Percentiles rank a stretch among this genome's conserved stretches.
These are phyloP conservation scores for Nanorana parkeri DNA, from an alignment of 2,113 vertebrate species.

Conservation along the genomic window DNA sequence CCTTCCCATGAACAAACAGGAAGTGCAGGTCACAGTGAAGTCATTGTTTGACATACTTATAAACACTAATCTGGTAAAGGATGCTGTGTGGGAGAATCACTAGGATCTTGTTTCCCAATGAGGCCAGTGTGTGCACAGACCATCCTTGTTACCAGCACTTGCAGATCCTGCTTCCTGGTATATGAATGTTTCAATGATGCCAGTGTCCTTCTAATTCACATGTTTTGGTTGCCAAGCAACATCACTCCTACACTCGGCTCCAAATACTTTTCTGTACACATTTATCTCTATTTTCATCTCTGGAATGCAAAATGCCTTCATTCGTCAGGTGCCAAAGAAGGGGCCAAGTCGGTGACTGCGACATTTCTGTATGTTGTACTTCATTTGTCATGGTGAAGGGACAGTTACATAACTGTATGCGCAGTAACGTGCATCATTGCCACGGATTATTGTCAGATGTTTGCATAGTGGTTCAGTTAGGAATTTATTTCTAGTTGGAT, in stretches of 20 bases:
- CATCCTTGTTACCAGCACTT: conserved; percentile 18
- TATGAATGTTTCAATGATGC: conserved; percentile 50
- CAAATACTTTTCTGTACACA: conserved; percentile 27
- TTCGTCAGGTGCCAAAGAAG: conserved; percentile 24
- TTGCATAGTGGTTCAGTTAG: not conserved
- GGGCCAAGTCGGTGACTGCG: not conserved
- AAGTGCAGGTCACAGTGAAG: not conserved
- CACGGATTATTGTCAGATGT: not conserved
- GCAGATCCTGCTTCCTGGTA: conserved; percentile 24
- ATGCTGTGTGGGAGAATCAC: not conserved
- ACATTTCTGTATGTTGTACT: too few species aligned
- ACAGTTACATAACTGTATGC: not conserved
- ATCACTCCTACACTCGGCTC: conserved; percentile 40
- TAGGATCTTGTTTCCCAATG: conserved; percentile 33
- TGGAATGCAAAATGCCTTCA: not conserved
- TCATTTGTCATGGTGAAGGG: not conserved
- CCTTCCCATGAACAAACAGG: not conserved
- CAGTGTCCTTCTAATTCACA: conserved; percentile 50
- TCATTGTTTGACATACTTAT: not conserved
- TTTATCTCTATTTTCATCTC: conserved; percentile 42
- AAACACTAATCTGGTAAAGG: not conserved
- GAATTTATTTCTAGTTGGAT: too few species aligned
- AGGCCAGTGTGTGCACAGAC: conserved; percentile 20
- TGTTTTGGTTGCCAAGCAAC: conserved; percentile 50
- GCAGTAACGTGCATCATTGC: not conserved